Evolutionary conservation across 2,113 vertebrate species (phyloP), one percentile per base, ranked within the genome.

Genomic region (Lynx canadensis): DNA sequence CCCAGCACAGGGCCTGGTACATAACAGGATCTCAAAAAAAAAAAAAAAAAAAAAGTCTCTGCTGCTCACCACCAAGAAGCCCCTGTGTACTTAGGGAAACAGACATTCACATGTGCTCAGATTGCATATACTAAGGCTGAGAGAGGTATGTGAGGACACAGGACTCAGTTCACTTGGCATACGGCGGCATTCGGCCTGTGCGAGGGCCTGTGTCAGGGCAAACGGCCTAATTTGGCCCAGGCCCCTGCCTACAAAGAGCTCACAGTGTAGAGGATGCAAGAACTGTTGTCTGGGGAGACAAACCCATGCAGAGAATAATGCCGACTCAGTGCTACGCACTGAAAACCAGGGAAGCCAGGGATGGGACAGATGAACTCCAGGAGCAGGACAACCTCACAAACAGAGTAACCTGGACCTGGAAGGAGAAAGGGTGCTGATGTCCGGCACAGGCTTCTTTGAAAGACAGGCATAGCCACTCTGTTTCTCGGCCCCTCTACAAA

Each of bases 161-260:
- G 81, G 69, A 79, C 36, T 66, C 66, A 10, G 80, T 63, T 93
- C 63, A 71, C 41, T 93, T 84, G 79, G 93, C 76, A 55, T 68
- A 95, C 29, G n/a, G 12, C 18, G 63, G 57, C 48, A 2, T 63
- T 87, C 33, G n/a, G 48, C 41, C 66, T 82, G 38, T 85, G 60
- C 66, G 15, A 31, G 66, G 45, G 33, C 63, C 90, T 84, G 4
- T 82, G 11, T 96, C 38, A 89, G 41, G 90, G 68, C 48, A 86
- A 92, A 96, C 21, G 25, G 95, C 68, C 48, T 84, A 76, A 57
- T 79, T 92, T 96, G 94, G 90, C 83, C 29, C 74, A 94, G 15
- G 36, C 41, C 80, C 41, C 41, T 55, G 80, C 55, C 79, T 96
- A 68, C 74, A 76, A 87, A 92, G 89, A 93, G 71, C 60, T 96